A percentile compares a stretch with the other conserved stretches of the same genome.
phyloP scores from a whole-genome alignment of 2,113 vertebrate species.

The Micronycteris hirsuta region DNA sequence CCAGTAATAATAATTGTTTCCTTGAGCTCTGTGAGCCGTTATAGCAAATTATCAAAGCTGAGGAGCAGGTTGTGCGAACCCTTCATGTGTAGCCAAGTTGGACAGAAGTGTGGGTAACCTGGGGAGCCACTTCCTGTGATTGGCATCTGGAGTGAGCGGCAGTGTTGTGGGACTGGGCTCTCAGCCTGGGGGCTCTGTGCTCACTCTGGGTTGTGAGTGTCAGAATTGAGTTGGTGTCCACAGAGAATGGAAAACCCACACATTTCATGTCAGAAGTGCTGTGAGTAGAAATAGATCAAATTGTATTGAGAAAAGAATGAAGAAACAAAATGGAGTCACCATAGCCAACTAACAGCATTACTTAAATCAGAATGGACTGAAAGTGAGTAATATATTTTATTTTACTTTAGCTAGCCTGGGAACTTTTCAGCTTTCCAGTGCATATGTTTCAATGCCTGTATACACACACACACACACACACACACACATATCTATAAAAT shows the following conservation, averaged over 20 bases:
- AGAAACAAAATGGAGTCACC: not conserved
- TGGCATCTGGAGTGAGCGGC: not conserved
- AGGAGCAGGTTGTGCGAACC: not conserved
- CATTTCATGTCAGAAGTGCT: not conserved
- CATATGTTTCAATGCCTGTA: not conserved
- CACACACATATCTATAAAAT: too few relatives aligned
- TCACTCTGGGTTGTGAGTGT: not conserved
- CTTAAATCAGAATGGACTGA: not conserved
- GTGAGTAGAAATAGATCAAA: not conserved
- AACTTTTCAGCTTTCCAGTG: not conserved
- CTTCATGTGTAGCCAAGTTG: not conserved
- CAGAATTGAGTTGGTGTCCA: not conserved
- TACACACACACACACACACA: not conserved
- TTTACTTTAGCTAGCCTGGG: not conserved
- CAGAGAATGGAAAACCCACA: not conserved
- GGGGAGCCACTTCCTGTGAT: not conserved
- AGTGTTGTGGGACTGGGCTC: not conserved
- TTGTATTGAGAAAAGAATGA: not conserved
- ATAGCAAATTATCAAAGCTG: not conserved
- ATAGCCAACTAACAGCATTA: not conserved
- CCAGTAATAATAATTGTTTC: not conserved
- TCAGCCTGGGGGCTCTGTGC: not conserved
- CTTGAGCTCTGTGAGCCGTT: not conserved
- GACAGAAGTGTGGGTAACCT: not conserved
- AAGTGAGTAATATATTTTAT: not conserved